Base-by-base conservation (phyloP, 2,113 vertebrate species). In the Rynchops niger region DNA sequence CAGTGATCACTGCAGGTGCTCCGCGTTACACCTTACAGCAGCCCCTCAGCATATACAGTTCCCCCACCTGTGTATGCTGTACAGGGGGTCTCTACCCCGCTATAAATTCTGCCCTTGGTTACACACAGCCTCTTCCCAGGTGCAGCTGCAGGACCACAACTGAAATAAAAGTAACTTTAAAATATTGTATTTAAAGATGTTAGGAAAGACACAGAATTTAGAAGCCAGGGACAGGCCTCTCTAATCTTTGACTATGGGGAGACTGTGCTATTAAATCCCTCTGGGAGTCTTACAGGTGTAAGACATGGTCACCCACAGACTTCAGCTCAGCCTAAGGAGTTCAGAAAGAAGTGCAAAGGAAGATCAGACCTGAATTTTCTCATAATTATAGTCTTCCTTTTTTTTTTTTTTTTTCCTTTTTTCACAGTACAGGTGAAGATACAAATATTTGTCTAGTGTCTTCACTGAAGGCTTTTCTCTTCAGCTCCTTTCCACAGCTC, bases 11-110 rank as follows among this genome's bases (percentile, higher is more conserved):
- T 69, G 53, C 43, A 56, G 78, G 15, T 45, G 20, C 38, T 85
- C 15, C 66, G 79, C 10, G 34, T 43, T 36, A 27, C 17, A 52
- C 27, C 12, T 59, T 10, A 32, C 0, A 72, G 32, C 52, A 95
- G 47, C 18, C 49, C 22, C 58, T 59, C 42, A 40, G 47, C 25
- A 21, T 12, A 16, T 36, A 66, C 11, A 22, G 18, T 45, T 76
- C 23, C 29, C 6, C 6, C 30, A 49, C 14, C 11, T 66, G 5
- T 38, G 50, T 25, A 15, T 0, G 0, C 61, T 50, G 21, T 23
- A 36, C 53, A 40, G 15, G 45, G 27, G 3, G 3, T 45, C 38
- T 82, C 40, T 27, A 49, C 8, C 10, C 30, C 12, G 9, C n/a
- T 59, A 5, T 25, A 63, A 63, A 69, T n/a, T 61, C 36, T 69